Evolutionary conservation across 2,113 vertebrate species (phyloP).

Genomic region (Poeciliopsis prolifica): DNA sequence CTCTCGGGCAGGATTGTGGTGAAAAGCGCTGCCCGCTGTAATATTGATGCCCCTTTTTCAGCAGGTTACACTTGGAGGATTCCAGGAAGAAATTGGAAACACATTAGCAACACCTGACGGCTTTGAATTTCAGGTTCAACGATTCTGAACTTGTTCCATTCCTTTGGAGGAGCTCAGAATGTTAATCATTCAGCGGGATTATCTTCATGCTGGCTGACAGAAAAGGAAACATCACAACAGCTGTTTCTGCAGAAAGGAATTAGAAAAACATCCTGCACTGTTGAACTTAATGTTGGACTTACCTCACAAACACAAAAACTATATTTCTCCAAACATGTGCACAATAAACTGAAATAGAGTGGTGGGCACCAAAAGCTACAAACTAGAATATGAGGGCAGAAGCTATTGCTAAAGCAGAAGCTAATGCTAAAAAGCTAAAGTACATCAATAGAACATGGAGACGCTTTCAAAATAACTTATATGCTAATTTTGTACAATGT

Average conservation of each 20-base stretch:
- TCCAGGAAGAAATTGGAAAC: slow-evolving; percentile 70
- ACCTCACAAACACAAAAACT: background rate
- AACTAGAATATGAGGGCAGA: no score
- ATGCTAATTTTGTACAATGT: no score
- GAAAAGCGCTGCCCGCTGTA: slow-evolving; percentile 56
- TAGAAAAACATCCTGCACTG: slow-evolving; percentile 32
- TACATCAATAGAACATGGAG: no score
- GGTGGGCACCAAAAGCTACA: no score
- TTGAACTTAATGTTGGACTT: slow-evolving; percentile 14
- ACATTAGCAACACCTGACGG: slow-evolving; percentile 78
- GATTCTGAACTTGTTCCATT: slow-evolving; percentile 60
- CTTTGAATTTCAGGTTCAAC: slow-evolving; percentile 72
- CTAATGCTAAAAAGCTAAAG: no score
- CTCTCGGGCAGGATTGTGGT: slow-evolving; percentile 72
- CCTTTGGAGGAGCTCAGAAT: slow-evolving; percentile 59
- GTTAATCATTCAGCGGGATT: slow-evolving; percentile 68
- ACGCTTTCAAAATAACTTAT: no score
- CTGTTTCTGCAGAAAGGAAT: slow-evolving; percentile 26
- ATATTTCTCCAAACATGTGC: slow-evolving; percentile 35
- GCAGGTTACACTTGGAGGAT: slow-evolving; percentile 58
- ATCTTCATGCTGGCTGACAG: slow-evolving; percentile 52
- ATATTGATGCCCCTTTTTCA: slow-evolving; percentile 71
- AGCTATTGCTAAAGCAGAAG: no score
- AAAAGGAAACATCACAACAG: slow-evolving; percentile 35
- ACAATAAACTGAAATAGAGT: slow-evolving; percentile 24